Conservation (phyloP, 23 tunicate species). For the Trididemnum nubilum region DNA sequence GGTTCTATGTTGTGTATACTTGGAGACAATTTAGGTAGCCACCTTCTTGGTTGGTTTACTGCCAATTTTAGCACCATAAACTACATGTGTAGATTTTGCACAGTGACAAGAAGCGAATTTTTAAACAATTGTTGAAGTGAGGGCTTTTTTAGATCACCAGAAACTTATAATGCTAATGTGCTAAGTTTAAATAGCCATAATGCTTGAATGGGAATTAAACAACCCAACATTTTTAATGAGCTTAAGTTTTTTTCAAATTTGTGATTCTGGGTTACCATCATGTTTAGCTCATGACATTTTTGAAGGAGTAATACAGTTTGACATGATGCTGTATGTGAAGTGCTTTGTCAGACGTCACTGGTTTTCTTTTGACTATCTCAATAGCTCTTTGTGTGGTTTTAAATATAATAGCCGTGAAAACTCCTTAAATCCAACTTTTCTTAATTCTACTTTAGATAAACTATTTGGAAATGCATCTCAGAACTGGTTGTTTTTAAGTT, state of each 20-base stretch:
- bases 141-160: background rate
- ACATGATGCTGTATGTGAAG: slow-evolving; percentile 35
- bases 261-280: slow-evolving; percentile 25
- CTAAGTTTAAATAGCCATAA: background rate
- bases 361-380: background rate
- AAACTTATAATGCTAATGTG: background rate
- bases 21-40: slow-evolving; percentile 18
- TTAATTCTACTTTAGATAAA: background rate
- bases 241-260: slow-evolving; percentile 13
- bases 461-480: slow-evolving; percentile 46
- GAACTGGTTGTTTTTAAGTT: slow-evolving; percentile 43
- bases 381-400: background rate
- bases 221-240: slow-evolving; percentile 17
- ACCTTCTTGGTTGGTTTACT: slow-evolving; percentile 53
- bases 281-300: slow-evolving; percentile 47
- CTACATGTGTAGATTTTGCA: slow-evolving; percentile 34
- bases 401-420: background rate
- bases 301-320: slow-evolving; percentile 43
- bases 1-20: slow-evolving; percentile 31
- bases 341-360: background rate
- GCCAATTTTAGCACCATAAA: slow-evolving; percentile 29
- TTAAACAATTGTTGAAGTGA: background rate
- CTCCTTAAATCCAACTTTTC: background rate
- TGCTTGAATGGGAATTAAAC: slow-evolving; percentile 1
- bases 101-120: background rate